Percentiles rank a stretch among this genome's conserved stretches.
Evolutionary conservation across 2,113 vertebrate species (phyloP).

Genomic region (Cinclus cinclus): DNA sequence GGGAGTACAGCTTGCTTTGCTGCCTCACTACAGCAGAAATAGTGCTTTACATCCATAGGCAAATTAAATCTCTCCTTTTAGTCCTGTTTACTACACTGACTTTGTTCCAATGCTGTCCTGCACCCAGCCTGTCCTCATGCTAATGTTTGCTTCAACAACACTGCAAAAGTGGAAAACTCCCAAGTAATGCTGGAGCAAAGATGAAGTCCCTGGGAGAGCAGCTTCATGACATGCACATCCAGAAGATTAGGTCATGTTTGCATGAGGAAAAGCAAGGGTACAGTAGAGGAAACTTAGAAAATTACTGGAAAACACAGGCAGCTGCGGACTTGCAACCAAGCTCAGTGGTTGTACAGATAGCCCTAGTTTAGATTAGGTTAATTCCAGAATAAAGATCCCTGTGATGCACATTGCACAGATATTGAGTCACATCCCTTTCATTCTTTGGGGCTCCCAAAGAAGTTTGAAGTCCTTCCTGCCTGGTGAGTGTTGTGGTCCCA

Average conservation of each 20-base stretch:
- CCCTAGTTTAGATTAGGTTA: neutral
- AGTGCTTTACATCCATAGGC: neutral
- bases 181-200: neutral
- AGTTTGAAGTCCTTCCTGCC: neutral
- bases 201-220: neutral
- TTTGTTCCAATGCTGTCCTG: neutral
- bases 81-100: neutral
- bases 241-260: neutral
- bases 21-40: neutral
- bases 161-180: neutral
- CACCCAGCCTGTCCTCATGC: neutral
- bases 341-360: neutral
- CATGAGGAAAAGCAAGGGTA: neutral
- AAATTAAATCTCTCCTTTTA: neutral
- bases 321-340: neutral
- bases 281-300: neutral
- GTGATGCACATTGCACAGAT: accelerated
- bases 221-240: accelerated
- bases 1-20: neutral
- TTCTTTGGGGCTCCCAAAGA: neutral
- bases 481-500: neutral
- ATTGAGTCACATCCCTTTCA: neutral
- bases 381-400: neutral
- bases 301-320: neutral
- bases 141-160: neutral